A percentile compares a stretch with the other conserved stretches of the same genome.
phyloP scores from a whole-genome alignment of 2,113 vertebrate genomes.

The Sinosuthora webbiana region DNA sequence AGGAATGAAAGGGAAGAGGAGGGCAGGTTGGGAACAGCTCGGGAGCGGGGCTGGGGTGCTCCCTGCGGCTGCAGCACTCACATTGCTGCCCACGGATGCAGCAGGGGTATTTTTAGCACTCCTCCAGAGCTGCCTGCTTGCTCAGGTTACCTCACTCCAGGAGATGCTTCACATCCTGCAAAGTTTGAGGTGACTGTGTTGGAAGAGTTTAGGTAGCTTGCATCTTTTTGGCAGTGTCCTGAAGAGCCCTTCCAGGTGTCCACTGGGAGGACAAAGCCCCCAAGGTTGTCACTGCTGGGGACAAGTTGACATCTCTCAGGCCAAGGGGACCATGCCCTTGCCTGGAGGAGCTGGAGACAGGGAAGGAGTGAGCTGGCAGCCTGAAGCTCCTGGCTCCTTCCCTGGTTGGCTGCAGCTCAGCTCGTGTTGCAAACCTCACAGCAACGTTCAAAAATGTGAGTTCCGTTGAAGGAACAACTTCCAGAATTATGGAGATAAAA shows the following conservation, averaged over 20 bases:
- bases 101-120: conserved; percentile 49
- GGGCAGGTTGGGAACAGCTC: not conserved
- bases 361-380: not conserved
- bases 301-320: not conserved
- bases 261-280: not conserved
- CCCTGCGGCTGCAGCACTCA: not conserved
- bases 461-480: not conserved
- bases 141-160: not conserved
- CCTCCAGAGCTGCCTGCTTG: not conserved
- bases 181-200: not conserved
- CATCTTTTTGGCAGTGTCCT: not conserved
- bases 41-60: not conserved
- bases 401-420: accelerated
- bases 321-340: not conserved
- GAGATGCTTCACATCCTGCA: not conserved
- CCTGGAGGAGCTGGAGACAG: not conserved
- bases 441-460: accelerated
- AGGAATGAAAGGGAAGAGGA: not conserved
- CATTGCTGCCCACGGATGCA: not conserved
- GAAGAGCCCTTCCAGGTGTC: not conserved
- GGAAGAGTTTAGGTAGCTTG: not conserved
- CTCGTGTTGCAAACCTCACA: not conserved
- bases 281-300: not conserved
- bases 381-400: not conserved
- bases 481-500: not conserved